Evolutionary conservation across 2,113 vertebrate species (phyloP), one percentile per base, ranked within the genome.

Genomic region (Lepisosteus oculatus): DNA sequence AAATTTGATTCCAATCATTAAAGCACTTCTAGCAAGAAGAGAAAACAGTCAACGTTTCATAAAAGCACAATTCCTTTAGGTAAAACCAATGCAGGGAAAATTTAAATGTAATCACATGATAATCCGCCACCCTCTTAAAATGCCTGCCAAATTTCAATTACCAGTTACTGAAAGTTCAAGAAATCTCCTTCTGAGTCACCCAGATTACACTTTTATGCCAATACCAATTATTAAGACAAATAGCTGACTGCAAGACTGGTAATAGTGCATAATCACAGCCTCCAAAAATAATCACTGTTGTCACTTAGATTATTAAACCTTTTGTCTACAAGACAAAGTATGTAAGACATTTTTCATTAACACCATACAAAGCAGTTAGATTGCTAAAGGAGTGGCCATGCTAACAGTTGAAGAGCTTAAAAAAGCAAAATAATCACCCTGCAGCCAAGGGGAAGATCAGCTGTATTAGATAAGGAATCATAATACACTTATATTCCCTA

Each of bases 161-260:
- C 43, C 3, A 41, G 17, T n/a, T 8, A 29, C 14, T 15, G 8
- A 42, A 65, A 29, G 71, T 6, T 29, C n/a, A 45, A 63, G 68
- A 59, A 54, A 71, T 62, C 44, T 14, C 72, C 67, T 65, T 17
- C 42, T 3, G 47, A 75, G 73, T 41, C 4, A 41, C 68, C 55
- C 70, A 7, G 64, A 67, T 43, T 4, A 43, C 11, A 44, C 65
- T 66, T 15, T 29, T n/a, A 43, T 47, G 65, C 77, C 65, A 42
- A n/a, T 51, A n/a, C 59, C 73, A 79, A 75, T 75, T 77, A 78
- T 57, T 9, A 73, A 73, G 72, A 80, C 71, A 76, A 80, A 78
- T 72, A 73, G 72, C 51, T 9, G 47, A 69, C 65, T 69, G 74
- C 72, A 69, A 65, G 41, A 62, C 12, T 51, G 51, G 61, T 78